Evolutionary conservation across 2,113 vertebrate genomes (phyloP), one percentile per base, ranked within the genome.

Genomic region (Austrofundulus limnaeus): DNA sequence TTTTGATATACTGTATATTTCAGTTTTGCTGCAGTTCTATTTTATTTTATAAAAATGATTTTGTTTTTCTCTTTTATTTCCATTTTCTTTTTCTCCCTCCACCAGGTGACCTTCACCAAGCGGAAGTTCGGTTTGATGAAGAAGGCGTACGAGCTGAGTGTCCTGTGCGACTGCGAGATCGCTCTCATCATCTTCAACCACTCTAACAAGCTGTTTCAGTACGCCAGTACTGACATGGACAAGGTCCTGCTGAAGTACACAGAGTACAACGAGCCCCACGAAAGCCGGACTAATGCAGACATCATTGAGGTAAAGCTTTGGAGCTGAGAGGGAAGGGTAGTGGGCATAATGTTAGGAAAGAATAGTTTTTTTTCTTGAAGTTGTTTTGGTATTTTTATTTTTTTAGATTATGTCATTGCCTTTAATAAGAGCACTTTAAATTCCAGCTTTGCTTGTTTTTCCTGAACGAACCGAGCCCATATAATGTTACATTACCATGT

Each of bases 121-220:
- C 71, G 95, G 31, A 96, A 96, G 52, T 96, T 96, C 0, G 95
- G 95, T 13, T 86, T 96, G 90, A 96, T 96, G 95, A 96, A 96
- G 93, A 96, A 96, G 81, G 95, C 95, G 0, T 96, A 96, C 0
- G 95, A 96, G 87, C 91, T 96, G 91, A 96, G 95, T 2, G 94
- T 96, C 45, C 90, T 96, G 62, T 96, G 95, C 0, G 95, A 96
- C 91, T 96, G 95, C 11, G 95, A 96, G 92, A 96, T 96, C 11
- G 95, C 95, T 21, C 95, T 96, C 66, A 96, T 96, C 93, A 96
- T 96, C 91, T 96, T 87, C 72, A 89, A 87, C 83, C 87, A 88
- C 86, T 85, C 85, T 57, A 90, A 90, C 82, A 90, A 89, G 73
- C 87, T 90, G 70, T 90, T 90, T 77, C 88, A 90, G 75, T 90